Evolutionary conservation across 2,888 invertebrate species (phyloP), one percentile per base, ranked within the genome.

Genomic region (Dusona sp.): DNA sequence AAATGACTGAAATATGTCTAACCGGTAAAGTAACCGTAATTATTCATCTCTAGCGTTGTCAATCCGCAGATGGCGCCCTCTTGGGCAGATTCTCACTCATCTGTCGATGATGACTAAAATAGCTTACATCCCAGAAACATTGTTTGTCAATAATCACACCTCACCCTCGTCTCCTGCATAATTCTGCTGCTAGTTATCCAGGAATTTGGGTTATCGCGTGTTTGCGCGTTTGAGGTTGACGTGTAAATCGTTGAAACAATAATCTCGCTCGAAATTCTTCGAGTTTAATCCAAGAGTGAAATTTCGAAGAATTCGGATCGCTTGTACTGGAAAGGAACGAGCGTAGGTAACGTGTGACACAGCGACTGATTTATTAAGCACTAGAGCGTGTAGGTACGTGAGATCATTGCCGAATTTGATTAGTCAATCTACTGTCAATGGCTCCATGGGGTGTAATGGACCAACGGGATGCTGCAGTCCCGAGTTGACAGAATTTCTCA

Each of bases 131-230:
- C 74, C 65, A 67, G 61, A 65, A 73, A 78, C 64, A 83, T 88
- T 88, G 88, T 88, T 88, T 88, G 88, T 88, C 88, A 88, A 88
- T 88, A 88, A 86, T 88, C 84, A 83, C 80, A 38, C 75, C 85
- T 67, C 57, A 38, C 65, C 45, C 67, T 78, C 65, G 64, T 86
- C 22, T 54, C 51, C 54, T 29, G 70, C 45, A 73, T 67, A 73
- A 80, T 83, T 72, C 22, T 25, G 67, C 42, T 68, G 73, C 68
- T 84, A 68, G 70, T 78, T 72, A 85, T 73, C 57, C 33, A 13
- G 65, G 25, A 68, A 3, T n/a, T 77, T n/a, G 22, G 22, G 6
- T 73, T 22, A 42, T 22, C 38, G 25, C 48, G 45, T 67, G 36
- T 78, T 16, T 65, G 48, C 29, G 65, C n/a, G 54, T 51, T 33